Conservation (phyloP, 2,797 vertebrate species). For the Oceanodroma leucorhoa region DNA sequence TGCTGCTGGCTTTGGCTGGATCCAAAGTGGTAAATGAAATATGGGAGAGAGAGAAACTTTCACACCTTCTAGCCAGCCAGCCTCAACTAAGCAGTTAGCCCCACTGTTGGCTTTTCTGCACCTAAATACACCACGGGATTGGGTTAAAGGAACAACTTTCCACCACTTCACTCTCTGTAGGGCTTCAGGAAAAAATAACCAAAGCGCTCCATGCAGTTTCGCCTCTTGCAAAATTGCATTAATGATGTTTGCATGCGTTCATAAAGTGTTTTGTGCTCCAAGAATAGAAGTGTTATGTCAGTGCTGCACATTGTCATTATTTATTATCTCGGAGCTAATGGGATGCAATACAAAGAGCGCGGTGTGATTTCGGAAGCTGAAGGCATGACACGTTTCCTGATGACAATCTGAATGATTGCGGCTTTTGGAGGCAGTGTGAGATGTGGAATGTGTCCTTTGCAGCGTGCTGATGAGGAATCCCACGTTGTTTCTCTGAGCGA, state of each 20-base stretch:
- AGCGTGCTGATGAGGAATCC: background rate
- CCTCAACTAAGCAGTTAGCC: background rate
- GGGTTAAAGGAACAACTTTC: background rate
- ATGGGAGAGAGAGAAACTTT: background rate
- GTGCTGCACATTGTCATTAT: background rate
- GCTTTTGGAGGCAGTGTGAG: background rate
- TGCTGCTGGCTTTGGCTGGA: background rate
- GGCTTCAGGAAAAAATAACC: background rate
- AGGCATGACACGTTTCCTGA: background rate
- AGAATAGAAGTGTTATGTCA: background rate
- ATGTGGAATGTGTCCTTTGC: background rate
- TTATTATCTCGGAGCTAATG: background rate
- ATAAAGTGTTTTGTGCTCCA: background rate
- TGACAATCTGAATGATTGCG: background rate
- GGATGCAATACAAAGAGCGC: background rate
- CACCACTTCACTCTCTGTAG: background rate
- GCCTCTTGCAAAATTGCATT: background rate
- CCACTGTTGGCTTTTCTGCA: background rate
- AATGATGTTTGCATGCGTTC: background rate
- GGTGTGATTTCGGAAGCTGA: background rate
- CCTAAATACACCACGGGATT: fast-evolving
- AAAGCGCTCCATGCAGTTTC: background rate
- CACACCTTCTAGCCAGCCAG: background rate
- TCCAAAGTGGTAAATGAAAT: background rate
- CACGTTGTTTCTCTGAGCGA: background rate